Base-by-base conservation (phyloP, 2,113 vertebrate species). In the Rousettus leschenaultii region DNA sequence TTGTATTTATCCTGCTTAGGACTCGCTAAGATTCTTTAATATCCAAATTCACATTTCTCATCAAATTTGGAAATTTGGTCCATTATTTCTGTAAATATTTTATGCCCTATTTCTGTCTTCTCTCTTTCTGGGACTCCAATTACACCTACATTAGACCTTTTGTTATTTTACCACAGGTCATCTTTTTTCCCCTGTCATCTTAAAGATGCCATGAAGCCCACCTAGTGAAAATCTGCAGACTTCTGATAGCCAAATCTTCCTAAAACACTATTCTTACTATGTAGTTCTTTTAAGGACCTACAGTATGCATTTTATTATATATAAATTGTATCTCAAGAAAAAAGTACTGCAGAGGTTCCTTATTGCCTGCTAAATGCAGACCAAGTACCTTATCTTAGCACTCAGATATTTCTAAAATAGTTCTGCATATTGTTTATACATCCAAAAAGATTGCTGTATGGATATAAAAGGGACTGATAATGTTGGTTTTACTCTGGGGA, bases 21-120 rank as follows among this genome's bases (percentile, higher is more conserved):
- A 95, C 30, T 53, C 40, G 38, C 18, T 83, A 73, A 96, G 43
- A 1, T 18, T 65, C 33, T 93, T 93, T 45, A 83, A 59, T 77
- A n/a, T 91, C 5, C 48, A 75, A 88, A 88, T 78, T 48, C n/a
- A n/a, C 9, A 70, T 88, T 96, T 95, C 43, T 88, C 43, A 79
- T 4, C 40, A 93, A 87, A 38, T 63, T 75, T 63, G 24, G 55
- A 45, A 83, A 53, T 70, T 66, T 55, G 21, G 14, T 18, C 21
- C 70, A 38, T 53, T 45, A 33, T 70, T 86, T 90, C 8, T 61
- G 87, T 8, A 53, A 73, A 59, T 87, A 77, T 75, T 78, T 70
- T 85, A 45, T 59, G 21, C 8, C 21, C 19, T 86, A 1, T 70
- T 59, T 85, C 48, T 80, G 15, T 48, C 59, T 91, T 73, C 7